Evolutionary conservation across 2,888 invertebrate genomes (phyloP), one percentile per base, ranked within the genome.

Genomic region (Loripinus fragilis): DNA sequence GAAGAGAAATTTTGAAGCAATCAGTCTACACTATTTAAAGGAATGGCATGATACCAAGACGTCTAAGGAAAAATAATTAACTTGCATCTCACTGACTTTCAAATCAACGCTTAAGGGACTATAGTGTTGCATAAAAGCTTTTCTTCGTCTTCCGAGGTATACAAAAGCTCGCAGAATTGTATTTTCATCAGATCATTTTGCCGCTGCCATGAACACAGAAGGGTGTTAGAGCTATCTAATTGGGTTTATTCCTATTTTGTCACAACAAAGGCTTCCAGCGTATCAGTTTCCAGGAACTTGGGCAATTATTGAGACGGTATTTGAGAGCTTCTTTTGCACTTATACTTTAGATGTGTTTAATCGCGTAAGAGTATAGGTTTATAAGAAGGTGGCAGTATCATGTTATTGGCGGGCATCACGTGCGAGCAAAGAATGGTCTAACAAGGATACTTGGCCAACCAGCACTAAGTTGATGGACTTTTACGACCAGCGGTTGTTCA

Each of bases 191-290:
- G 3, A 2, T 20, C 17, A 60, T 60, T 33, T 60, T 60, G 33
- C 30, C 60, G 60, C 60, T 60, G 60, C 28, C 60, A 33, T 33
- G 60, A 60, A 60, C 60, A 60, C 33, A 33, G 33, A 60, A 60
- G 28, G 25, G 28, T 60, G 30, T 28, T 17, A 20, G 33, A 33
- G 30, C 2, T 12, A 8, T 33, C 60, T 60, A 60, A 60, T 60
- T 60, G 30, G 33, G 17, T 30, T 33, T 60, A 33, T 60, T 60
- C 60, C 23, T 33, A 20, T 33, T 60, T 33, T 23, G 30, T 60
- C 60, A 20, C 25, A 25, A 52, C 52, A 52, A 52, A 52, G 52
- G 25, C 52, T 5, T 52, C 52, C 25, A 5, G 2, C 8, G 20
- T 45, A 20, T 45, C 45, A 45, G 15, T 45, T 45, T 45, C 45